Evolutionary conservation across 2,113 vertebrate genomes (phyloP).

Genomic region (Equus quagga): DNA sequence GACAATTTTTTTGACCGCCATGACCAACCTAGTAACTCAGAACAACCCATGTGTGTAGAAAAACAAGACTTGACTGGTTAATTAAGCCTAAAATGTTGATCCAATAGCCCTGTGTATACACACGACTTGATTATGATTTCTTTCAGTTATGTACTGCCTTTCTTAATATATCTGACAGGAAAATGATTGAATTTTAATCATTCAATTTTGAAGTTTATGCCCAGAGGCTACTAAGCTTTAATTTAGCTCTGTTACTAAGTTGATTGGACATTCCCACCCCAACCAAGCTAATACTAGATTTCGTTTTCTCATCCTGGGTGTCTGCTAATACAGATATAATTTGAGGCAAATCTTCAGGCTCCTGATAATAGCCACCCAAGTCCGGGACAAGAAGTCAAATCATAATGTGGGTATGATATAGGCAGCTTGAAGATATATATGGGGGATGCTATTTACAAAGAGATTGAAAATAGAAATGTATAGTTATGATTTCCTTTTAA

Average conservation of each 20-base stretch:
- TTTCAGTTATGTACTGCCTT: slow-evolving; percentile 41
- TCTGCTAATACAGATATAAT: slow-evolving; percentile 23
- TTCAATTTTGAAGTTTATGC: slow-evolving; percentile 62
- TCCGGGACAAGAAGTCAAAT: not conserved
- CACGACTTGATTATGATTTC: slow-evolving; percentile 59
- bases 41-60: not conserved
- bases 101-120: slow-evolving; percentile 29
- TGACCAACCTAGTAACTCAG: not conserved
- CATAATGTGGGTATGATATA: not conserved
- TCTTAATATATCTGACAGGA: slow-evolving; percentile 58
- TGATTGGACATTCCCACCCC: not conserved
- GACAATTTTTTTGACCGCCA: not conserved
- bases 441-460: not conserved
- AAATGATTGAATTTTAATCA: slow-evolving; percentile 73
- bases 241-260: slow-evolving; percentile 15
- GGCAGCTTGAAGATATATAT: not conserved
- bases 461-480: not conserved
- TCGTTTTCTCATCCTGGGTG: not conserved
- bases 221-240: slow-evolving; percentile 21
- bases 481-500: not conserved
- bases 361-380: not conserved
- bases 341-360: not conserved
- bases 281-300: not conserved
- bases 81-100: slow-evolving; percentile 66
- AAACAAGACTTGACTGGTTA: slow-evolving; percentile 64